phyloP scores from a whole-genome alignment of 2,888 invertebrate species.

The Pterostichus niger region DNA sequence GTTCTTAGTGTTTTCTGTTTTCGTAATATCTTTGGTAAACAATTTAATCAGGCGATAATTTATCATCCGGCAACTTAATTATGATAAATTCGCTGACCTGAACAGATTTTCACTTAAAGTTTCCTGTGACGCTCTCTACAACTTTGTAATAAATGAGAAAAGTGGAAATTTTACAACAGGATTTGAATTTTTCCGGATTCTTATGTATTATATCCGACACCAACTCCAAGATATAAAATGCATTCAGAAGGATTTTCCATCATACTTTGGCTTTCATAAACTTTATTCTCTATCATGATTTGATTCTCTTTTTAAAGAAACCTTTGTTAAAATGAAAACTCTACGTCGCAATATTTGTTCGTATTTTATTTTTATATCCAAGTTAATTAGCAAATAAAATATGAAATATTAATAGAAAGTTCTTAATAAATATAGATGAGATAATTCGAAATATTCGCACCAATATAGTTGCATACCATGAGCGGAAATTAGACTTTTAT shows the following conservation, averaged over 20 bases:
- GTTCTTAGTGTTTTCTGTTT: neutral
- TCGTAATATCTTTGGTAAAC: constrained; percentile 26
- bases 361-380: too few relatives aligned
- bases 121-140: constrained; percentile 12
- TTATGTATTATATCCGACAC: constrained; percentile 1
- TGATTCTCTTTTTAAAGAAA: neutral
- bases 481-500: too few relatives aligned
- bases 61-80: constrained; percentile 47
- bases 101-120: constrained; percentile 50
- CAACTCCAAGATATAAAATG: neutral
- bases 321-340: neutral
- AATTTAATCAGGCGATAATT: constrained; percentile 50
- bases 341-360: too few relatives aligned
- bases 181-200: constrained; percentile 32
- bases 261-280: neutral
- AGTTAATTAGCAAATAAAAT: too few relatives aligned
- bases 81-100: constrained; percentile 55
- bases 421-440: too few relatives aligned
- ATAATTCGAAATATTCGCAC: too few relatives aligned
- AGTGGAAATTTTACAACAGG: constrained; percentile 48
- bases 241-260: constrained; percentile 1
- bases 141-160: constrained; percentile 44
- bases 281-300: neutral
- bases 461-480: too few relatives aligned
- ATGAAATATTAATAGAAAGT: too few relatives aligned